Base-by-base conservation (phyloP, 2,113 vertebrate genomes). In the Thymallus thymallus region DNA sequence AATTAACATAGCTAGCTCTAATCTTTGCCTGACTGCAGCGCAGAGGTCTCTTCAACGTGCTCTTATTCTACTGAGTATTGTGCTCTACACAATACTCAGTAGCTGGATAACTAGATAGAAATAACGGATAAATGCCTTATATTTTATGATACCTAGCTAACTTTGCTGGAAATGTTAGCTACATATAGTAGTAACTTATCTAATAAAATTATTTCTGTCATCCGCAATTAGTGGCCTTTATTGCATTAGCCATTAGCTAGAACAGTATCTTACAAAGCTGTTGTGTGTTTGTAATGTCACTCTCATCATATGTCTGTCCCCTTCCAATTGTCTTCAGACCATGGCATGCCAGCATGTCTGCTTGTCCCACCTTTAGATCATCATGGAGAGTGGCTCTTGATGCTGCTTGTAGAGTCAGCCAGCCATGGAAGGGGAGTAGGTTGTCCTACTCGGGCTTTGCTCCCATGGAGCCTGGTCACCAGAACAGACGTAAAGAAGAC, bases 401-500 rank as follows among this genome's bases (percentile, higher is more conserved):
- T 41, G 14, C 77, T 63, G 60, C 69, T 3, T 45, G 75, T 73
- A 73, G 76, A 80, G 45, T 32, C n/a, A 84, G 82, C 83, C 76
- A 58, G 73, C 78, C 74, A n/a, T 77, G 86, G 70, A 83, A 68
- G 68, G 71, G 63, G 22, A 78, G 51, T 69, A n/a, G 81, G 26
- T 74, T 81, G 30, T 75, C 75, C 14, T 23, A 64, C 35, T 22
- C 60, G 30, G 51, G 72, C 70, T 70, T 68, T 46, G 30, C 18
- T 18, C 83, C 75, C 22, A 71, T 78, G 77, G 82, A 80, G 56
- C 60, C 68, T 29, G 71, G 77, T 73, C 9, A 46, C 3, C 14
- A 0, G 56, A 66, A 78, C 16, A 51, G 26, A 74, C 71, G 75
- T 23, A 51, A 82, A 51, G 75, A 77, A 18, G 14, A 3, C 22